These are phyloP conservation scores for Tillus elongatus DNA, from an alignment of 2,888 invertebrate species.

Conservation along the genomic window DNA sequence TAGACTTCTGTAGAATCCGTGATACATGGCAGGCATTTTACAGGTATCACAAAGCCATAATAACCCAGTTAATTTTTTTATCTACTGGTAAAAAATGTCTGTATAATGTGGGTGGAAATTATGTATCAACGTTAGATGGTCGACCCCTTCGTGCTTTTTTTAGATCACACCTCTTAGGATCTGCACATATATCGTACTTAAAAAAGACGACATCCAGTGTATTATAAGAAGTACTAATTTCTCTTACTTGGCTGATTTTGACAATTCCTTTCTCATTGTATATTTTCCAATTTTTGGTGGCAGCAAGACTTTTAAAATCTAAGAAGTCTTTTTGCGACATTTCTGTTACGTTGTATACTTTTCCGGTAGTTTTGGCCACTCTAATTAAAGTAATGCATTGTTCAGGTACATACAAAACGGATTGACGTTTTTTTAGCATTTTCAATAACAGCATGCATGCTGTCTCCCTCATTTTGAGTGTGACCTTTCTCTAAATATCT, in stretches of 20 bases:
- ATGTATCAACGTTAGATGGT: not conserved
- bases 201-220: not conserved
- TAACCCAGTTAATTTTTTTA: not conserved
- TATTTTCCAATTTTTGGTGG: not conserved
- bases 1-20: conserved; percentile 7
- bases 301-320: conserved; percentile 11
- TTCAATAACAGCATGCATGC: conserved; percentile 18
- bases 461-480: conserved; percentile 18
- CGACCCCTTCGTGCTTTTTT: conserved; percentile 1
- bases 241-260: conserved; percentile 1
- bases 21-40: conserved; percentile 6
- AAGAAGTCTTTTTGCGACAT: conserved; percentile 15
- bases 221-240: not conserved
- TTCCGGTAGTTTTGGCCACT: conserved; percentile 14
- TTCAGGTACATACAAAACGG: conserved; percentile 14
- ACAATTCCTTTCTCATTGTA: conserved; percentile 6
- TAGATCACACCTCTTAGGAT: not conserved
- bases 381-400: conserved; percentile 16
- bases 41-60: not conserved
- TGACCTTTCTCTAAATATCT: conserved; percentile 15
- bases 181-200: not conserved
- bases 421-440: conserved; percentile 14
- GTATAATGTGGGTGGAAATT: conserved; percentile 1
- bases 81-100: not conserved
- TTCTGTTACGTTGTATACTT: conserved; percentile 12